Conservation (phyloP, 1,140 invertebrate genomes). For the Aphidius ervi region DNA sequence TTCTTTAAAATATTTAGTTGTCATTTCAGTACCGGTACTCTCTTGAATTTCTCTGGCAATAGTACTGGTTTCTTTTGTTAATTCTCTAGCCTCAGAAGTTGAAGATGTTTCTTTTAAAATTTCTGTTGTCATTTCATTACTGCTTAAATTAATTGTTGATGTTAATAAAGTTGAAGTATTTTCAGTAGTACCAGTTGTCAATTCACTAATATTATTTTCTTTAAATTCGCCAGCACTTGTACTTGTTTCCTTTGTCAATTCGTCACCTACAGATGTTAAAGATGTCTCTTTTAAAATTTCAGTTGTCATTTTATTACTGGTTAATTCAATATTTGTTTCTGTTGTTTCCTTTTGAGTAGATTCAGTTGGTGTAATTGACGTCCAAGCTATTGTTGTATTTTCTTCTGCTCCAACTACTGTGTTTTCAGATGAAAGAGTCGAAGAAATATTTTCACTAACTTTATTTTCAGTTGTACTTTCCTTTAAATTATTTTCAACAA, state of each 20-base stretch:
- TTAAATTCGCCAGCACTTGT: too few relatives aligned
- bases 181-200: background rate
- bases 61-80: background rate
- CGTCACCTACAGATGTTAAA: background rate
- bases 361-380: background rate
- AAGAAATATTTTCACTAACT: background rate
- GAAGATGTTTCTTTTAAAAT: too few relatives aligned
- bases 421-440: background rate
- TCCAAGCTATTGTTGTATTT: background rate
- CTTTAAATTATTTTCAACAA: background rate
- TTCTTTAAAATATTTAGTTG: too few relatives aligned
- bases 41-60: too few relatives aligned
- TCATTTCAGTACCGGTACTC: too few relatives aligned
- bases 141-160: background rate
- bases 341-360: too few relatives aligned
- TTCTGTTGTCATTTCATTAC: too few relatives aligned
- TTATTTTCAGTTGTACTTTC: background rate
- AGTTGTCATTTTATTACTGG: background rate
- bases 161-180: background rate
- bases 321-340: too few relatives aligned
- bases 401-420: background rate
- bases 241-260: background rate
- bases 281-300: background rate
- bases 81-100: background rate
- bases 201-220: too few relatives aligned